Percentiles rank a stretch among this genome's conserved stretches.
phyloP scores from a whole-genome alignment of 2,888 invertebrate genomes.

The Chrysolina americana region DNA sequence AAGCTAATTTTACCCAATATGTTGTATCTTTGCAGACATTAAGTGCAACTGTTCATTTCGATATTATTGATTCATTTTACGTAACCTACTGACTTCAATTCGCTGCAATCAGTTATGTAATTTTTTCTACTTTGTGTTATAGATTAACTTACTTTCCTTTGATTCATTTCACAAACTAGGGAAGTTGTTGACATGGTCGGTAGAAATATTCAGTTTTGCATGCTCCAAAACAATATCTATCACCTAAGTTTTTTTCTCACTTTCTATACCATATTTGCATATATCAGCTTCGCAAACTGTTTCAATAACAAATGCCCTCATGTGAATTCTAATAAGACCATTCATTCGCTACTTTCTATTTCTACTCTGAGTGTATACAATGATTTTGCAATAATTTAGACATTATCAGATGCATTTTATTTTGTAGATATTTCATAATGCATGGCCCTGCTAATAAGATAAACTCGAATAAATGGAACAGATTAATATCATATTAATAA shows the following conservation, averaged over 20 bases:
- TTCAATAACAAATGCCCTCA: not conserved
- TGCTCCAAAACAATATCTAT: slow-evolving; percentile 29
- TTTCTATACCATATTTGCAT: slow-evolving; percentile 40
- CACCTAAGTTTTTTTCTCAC: slow-evolving; percentile 35
- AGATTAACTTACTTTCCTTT: slow-evolving; percentile 36
- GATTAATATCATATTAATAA: too few relatives aligned
- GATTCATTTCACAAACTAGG: slow-evolving; percentile 41
- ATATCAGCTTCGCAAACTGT: slow-evolving; percentile 1
- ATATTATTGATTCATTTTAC: slow-evolving; percentile 44
- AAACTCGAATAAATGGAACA: too few relatives aligned
- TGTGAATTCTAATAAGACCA: slow-evolving; percentile 4
- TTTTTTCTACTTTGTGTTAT: slow-evolving; percentile 43
- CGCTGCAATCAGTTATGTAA: slow-evolving; percentile 46
- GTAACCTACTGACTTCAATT: slow-evolving; percentile 47
- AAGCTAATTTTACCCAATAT: slow-evolving; percentile 53
- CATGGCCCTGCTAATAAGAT: too few relatives aligned
- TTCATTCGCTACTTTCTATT: slow-evolving; percentile 8
- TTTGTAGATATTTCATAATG: not conserved
- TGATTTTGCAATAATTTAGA: not conserved
- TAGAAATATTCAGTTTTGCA: slow-evolving; percentile 31
- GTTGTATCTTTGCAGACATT: slow-evolving; percentile 35
- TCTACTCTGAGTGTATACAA: not conserved
- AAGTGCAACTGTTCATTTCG: slow-evolving; percentile 52
- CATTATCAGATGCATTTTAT: not conserved
- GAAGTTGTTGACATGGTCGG: slow-evolving; percentile 37